Evolutionary conservation across 2,888 invertebrate species (phyloP), one percentile per base, ranked within the genome.

Genomic region (Notodonta ziczac): DNA sequence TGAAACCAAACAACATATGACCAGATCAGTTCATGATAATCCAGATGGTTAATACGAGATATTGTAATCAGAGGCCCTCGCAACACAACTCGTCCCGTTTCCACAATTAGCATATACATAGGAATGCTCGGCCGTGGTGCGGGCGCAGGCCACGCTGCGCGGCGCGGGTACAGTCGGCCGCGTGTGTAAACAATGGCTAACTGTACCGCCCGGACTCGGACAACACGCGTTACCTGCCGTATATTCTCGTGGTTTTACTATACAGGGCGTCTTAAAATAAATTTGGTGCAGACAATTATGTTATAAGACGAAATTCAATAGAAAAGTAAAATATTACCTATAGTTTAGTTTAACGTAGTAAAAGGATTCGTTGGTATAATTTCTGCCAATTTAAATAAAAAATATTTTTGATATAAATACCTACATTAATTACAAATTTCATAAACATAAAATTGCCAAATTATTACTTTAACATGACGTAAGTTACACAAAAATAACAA

Each of bases 151-250:
- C 54, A 60, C 61, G 59, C 35, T 35, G 35, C 57, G 59, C 42
- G 39, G 58, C 35, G 55, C 58, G 54, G 63, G 68, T 67, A 66
- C 64, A 65, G 67, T 62, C 65, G 65, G 56, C 56, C 61, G 65
- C 63, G 66, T 69, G 65, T 65, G 77, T 73, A 74, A 77, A 84
- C 84, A 84, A 84, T 84, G 67, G 75, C 67, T 83, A 83, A 83
- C 84, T 78, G 82, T 81, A 83, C 76, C 63, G 57, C 62, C 78
- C 76, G 73, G 73, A 72, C 74, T 75, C 72, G 77, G 72, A 74
- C 74, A 68, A 68, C 73, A 57, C 39, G 51, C 24, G 64, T 61
- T 62, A 58, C 58, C 56, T 50, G 58, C 65, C 62, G 59, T 60
- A 61, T 72, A 66, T 65, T 66, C 66, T 64, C 65, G 59, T 53